Evolutionary conservation across 1,140 invertebrate genomes (phyloP).

Genomic region (Aricia agestis): DNA sequence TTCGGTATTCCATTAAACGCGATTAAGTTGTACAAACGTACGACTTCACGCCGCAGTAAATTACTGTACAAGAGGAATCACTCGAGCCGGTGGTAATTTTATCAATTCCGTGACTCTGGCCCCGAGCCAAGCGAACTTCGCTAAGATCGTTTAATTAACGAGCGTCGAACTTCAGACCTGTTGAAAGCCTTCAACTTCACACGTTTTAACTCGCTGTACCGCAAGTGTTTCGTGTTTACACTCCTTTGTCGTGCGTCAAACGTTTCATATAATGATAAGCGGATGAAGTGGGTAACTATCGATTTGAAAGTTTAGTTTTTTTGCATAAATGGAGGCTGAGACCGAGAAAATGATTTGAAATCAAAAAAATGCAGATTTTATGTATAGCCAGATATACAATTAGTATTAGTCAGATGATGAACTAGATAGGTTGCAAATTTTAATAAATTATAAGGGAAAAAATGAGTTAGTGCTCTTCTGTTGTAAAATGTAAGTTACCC

Average conservation of each 20-base stretch:
- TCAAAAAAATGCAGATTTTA: too few relatives aligned
- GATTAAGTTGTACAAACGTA: not conserved
- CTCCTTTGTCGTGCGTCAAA: not conserved
- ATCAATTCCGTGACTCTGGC: conserved; percentile 63
- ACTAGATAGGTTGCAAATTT: too few relatives aligned
- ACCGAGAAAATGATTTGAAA: too few relatives aligned
- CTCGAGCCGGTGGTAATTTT: conserved; percentile 60
- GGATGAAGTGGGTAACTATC: too few relatives aligned
- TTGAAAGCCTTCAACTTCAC: conserved; percentile 65
- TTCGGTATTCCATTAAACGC: not conserved
- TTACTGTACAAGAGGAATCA: conserved; percentile 28
- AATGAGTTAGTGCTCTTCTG: too few relatives aligned
- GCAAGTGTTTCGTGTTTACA: conserved; percentile 23
- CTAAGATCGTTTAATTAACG: conserved; percentile 74
- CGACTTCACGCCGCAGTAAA: not conserved
- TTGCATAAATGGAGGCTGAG: too few relatives aligned
- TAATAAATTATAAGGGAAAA: too few relatives aligned
- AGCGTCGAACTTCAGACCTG: conserved; percentile 72
- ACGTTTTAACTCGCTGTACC: conserved; percentile 39
- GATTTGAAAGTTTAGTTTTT: too few relatives aligned
- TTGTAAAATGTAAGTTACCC: too few relatives aligned
- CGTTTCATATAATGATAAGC: not conserved
- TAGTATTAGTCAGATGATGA: too few relatives aligned
- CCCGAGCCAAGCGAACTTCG: conserved; percentile 56
- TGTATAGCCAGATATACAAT: too few relatives aligned